A percentile compares a stretch with the other conserved stretches of the same genome.
These are phyloP conservation scores for Pomatorhinus ruficollis DNA, from an alignment of 2,113 vertebrate species.

Conservation along the genomic window DNA sequence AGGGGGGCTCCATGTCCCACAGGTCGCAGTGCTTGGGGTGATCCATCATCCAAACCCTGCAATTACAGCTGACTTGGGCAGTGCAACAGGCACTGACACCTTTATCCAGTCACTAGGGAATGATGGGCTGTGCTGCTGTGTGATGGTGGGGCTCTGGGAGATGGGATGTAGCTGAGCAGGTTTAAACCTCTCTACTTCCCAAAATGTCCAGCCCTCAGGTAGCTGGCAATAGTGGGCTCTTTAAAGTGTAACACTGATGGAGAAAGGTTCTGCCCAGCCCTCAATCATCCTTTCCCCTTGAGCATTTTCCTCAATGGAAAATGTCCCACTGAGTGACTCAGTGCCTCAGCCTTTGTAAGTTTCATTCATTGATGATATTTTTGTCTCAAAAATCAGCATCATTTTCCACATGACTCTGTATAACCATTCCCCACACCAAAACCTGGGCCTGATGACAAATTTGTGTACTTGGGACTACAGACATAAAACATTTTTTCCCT, in stretches of 20 bases:
- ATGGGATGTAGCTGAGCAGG: background rate
- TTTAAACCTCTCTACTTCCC: background rate
- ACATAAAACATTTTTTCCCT: background rate
- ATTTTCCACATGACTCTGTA: background rate
- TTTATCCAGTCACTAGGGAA: background rate
- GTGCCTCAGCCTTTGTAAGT: background rate
- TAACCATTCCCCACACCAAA: background rate
- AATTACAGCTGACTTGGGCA: background rate
- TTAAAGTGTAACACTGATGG: background rate
- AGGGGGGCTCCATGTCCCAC: accelerated
- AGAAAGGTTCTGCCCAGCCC: background rate
- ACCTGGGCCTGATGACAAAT: background rate
- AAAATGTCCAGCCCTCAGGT: background rate
- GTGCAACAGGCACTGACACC: background rate
- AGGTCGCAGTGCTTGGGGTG: accelerated
- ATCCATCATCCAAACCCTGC: accelerated
- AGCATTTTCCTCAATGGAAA: background rate
- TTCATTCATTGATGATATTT: background rate
- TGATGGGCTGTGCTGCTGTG: background rate
- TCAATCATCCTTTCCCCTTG: background rate
- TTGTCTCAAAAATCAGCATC: background rate
- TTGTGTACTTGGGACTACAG: background rate
- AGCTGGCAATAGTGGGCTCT: background rate
- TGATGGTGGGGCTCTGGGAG: background rate
- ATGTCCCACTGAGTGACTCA: background rate